Evolutionary conservation across 1,140 invertebrate species (phyloP).

Genomic region (Cyclina sinensis): DNA sequence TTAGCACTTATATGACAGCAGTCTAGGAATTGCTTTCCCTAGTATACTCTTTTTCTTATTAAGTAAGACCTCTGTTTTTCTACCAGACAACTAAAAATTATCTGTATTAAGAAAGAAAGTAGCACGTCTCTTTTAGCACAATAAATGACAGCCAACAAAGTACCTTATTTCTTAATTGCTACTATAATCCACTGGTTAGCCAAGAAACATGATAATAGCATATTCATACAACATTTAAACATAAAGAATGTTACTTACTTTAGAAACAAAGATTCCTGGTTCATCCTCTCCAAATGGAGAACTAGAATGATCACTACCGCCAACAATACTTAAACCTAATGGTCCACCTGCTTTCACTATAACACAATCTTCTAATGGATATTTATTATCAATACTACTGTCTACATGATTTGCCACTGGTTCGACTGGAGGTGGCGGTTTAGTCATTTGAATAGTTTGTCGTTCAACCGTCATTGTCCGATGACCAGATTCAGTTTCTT

Average conservation of each 20-base stretch:
- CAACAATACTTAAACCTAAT: constrained; percentile 99
- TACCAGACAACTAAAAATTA: too few species aligned
- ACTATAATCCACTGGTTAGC: too few species aligned
- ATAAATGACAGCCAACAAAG: too few species aligned
- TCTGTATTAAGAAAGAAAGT: too few species aligned
- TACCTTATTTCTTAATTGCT: too few species aligned
- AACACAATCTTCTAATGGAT: constrained; percentile 91
- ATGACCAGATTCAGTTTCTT: constrained; percentile 59
- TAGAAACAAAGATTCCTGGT: constrained; percentile 99
- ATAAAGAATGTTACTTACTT: constrained; percentile 90
- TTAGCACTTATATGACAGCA: too few species aligned
- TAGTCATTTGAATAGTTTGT: constrained; percentile 52
- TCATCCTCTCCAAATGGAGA: constrained; percentile 97
- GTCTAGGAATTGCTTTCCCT: too few species aligned
- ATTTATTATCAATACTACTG: constrained; percentile 49
- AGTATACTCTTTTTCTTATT: too few species aligned
- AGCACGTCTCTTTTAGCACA: too few species aligned
- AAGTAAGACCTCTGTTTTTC: too few species aligned
- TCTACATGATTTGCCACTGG: constrained; percentile 60
- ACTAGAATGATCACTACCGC: constrained; percentile 98
- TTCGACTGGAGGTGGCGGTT: background rate
- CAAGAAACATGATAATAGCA: too few species aligned
- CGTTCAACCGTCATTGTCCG: constrained; percentile 58
- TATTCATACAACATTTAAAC: too few species aligned
- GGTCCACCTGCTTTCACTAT: constrained; percentile 96